phyloP scores from a whole-genome alignment of 2,113 vertebrate species.

The Paratilapia polleni region DNA sequence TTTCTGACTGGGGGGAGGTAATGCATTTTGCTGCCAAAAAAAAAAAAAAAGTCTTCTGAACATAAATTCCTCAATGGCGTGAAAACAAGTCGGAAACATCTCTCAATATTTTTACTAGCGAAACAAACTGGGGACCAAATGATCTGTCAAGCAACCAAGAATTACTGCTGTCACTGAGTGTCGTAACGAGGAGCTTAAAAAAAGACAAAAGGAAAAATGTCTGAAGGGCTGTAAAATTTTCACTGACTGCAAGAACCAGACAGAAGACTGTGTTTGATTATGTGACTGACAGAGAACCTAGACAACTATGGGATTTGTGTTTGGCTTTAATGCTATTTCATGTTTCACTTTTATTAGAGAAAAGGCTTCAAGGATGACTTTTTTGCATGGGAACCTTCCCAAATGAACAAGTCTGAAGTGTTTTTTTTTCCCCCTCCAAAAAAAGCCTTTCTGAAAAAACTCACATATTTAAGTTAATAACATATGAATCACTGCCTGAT shows the following conservation, averaged over 20 bases:
- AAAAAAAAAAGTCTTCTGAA: not conserved
- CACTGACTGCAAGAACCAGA: not conserved
- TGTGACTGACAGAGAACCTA: conserved; percentile 5
- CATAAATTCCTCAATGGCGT: not conserved
- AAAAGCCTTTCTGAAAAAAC: not conserved
- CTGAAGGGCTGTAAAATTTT: not conserved
- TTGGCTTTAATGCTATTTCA: not conserved
- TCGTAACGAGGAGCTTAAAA: not conserved
- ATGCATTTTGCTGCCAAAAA: not conserved
- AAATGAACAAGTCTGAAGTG: not conserved
- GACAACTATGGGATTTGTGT: not conserved
- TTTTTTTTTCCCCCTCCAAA: not conserved
- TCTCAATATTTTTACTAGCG: not conserved
- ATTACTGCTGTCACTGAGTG: not conserved
- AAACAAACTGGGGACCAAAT: conserved; percentile 8
- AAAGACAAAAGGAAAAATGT: not conserved
- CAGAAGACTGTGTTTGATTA: not conserved
- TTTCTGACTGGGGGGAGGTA: not conserved
- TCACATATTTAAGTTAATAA: not conserved
- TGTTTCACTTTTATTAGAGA: not conserved
- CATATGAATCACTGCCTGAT: not conserved
- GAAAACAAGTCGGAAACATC: not conserved
- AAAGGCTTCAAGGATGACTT: not conserved
- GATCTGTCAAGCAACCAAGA: not conserved
- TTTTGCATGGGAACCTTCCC: not conserved